A percentile compares a stretch with the other conserved stretches of the same genome.
Conservation (phyloP, 1,140 invertebrate genomes). For the Drosophila virilis region DNA sequence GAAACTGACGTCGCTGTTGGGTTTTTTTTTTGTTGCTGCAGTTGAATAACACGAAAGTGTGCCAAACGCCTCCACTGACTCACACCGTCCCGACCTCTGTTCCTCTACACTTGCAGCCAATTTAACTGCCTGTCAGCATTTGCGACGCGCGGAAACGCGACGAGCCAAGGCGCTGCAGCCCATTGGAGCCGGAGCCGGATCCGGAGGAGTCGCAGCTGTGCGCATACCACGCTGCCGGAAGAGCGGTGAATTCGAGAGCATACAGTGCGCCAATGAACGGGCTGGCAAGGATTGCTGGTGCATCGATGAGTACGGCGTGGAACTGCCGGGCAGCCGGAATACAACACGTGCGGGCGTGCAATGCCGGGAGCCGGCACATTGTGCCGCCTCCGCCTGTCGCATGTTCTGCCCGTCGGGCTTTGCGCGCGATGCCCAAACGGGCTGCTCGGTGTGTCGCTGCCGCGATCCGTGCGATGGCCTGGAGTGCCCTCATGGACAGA, state of each 20-base stretch:
- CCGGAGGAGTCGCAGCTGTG: constrained; percentile 80
- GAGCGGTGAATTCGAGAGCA: constrained; percentile 89
- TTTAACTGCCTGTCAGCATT: constrained; percentile 88
- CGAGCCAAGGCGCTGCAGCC: constrained; percentile 86
- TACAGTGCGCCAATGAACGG: constrained; percentile 90
- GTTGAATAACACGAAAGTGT: constrained; percentile 77
- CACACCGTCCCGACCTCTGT: neutral
- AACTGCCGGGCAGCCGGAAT: constrained; percentile 90
- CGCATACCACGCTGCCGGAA: constrained; percentile 88
- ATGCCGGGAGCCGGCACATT: constrained; percentile 88
- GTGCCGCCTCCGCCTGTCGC: constrained; percentile 92
- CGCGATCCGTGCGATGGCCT: constrained; percentile 91
- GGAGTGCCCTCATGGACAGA: constrained; percentile 89
- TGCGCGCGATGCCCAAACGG: constrained; percentile 85
- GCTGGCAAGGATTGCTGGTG: constrained; percentile 90
- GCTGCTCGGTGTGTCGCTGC: constrained; percentile 92
- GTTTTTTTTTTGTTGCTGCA: constrained; percentile 32
- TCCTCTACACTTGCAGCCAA: constrained; percentile 79
- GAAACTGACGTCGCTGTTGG: constrained; percentile 59
- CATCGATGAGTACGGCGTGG: constrained; percentile 91
- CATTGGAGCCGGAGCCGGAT: constrained; percentile 48
- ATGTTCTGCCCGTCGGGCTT: constrained; percentile 95
- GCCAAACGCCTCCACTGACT: constrained; percentile 43
- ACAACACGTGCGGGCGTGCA: constrained; percentile 87
- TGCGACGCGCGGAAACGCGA: constrained; percentile 87